These are phyloP conservation scores for Leptopilina myrica DNA, from an alignment of 2,888 invertebrate genomes.

Conservation along the genomic window DNA sequence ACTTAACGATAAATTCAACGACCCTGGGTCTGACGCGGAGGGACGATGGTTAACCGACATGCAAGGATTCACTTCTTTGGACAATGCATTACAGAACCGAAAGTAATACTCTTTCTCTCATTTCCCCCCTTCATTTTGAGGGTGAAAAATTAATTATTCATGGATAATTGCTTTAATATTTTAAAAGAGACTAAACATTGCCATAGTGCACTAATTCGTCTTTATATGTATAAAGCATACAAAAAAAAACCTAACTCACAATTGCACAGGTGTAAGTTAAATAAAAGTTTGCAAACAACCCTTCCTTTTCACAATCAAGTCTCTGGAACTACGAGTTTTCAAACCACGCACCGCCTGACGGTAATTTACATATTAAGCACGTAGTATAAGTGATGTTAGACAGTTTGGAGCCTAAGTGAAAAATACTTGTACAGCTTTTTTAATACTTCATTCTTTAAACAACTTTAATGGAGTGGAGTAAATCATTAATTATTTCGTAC, in stretches of 20 bases:
- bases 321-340: slow-evolving; percentile 22
- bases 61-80: slow-evolving; percentile 63
- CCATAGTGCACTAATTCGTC: slow-evolving; percentile 42
- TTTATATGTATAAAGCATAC: not conserved
- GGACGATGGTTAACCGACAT: slow-evolving; percentile 57
- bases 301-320: slow-evolving; percentile 38
- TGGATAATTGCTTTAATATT: slow-evolving; percentile 64
- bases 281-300: slow-evolving; percentile 34
- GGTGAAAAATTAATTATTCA: slow-evolving; percentile 70
- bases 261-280: slow-evolving; percentile 19
- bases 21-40: slow-evolving; percentile 53
- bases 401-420: slow-evolving; percentile 34
- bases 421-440: slow-evolving; percentile 19
- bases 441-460: slow-evolving; percentile 10
- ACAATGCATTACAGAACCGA: slow-evolving; percentile 62
- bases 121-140: slow-evolving; percentile 29
- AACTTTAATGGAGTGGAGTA: slow-evolving; percentile 18
- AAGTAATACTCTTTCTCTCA: slow-evolving; percentile 50
- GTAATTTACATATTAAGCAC: slow-evolving; percentile 38
- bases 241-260: not conserved
- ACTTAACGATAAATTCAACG: slow-evolving; percentile 66
- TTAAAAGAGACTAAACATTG: slow-evolving; percentile 59
- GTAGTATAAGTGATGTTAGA: slow-evolving; percentile 26
- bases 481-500: slow-evolving; percentile 16
- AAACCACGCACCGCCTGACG: not conserved